Evolutionary conservation across 2,888 invertebrate species (phyloP).

Genomic region (Drosophila fungiperda): DNA sequence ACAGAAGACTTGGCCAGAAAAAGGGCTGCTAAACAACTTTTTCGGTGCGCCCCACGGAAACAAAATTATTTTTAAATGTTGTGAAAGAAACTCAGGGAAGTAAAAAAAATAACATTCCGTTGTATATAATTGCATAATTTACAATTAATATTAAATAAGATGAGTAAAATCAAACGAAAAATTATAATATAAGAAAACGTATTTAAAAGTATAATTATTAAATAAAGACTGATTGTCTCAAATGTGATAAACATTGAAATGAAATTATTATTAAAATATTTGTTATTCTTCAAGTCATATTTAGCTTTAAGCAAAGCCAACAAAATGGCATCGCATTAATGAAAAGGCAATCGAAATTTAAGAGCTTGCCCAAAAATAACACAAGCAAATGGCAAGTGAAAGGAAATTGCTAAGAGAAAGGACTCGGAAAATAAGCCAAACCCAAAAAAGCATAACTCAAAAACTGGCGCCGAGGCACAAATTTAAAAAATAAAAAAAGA

Average conservation of each 20-base stretch:
- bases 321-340: constrained; percentile 42
- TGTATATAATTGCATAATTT: constrained; percentile 44
- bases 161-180: constrained; percentile 21
- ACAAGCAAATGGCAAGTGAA: constrained; percentile 46
- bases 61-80: constrained; percentile 42
- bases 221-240: not conserved
- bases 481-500: constrained; percentile 25
- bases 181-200: not conserved
- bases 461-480: constrained; percentile 59
- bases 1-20: constrained; percentile 16
- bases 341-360: constrained; percentile 59
- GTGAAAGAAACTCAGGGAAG: constrained; percentile 23
- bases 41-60: constrained; percentile 16
- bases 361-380: constrained; percentile 71
- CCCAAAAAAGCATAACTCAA: constrained; percentile 69
- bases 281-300: constrained; percentile 11
- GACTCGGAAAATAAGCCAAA: constrained; percentile 73
- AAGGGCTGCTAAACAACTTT: constrained; percentile 48
- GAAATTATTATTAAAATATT: too few species aligned
- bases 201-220: not conserved
- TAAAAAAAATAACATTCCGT: constrained; percentile 2
- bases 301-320: constrained; percentile 23
- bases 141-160: constrained; percentile 20
- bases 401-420: constrained; percentile 70
- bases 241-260: not conserved